These are phyloP conservation scores for Tarsius wallacei DNA, from an alignment of 2,797 vertebrate species.

Conservation along the genomic window DNA sequence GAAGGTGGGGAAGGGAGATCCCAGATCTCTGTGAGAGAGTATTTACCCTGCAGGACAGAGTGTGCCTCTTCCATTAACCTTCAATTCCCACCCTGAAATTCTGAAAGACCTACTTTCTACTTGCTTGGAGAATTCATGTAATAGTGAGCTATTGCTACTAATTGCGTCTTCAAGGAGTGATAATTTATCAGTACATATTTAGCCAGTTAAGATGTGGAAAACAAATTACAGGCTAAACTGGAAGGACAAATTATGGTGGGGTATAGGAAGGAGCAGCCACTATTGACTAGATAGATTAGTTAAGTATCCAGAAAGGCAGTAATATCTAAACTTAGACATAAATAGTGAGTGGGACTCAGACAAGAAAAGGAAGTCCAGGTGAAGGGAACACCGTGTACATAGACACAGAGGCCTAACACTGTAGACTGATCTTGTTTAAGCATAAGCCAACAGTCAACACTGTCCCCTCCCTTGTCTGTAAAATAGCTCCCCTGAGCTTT, in stretches of 20 bases:
- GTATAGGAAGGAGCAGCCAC: neutral
- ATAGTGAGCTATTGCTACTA: neutral
- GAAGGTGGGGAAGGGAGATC: accelerated
- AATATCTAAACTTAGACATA: neutral
- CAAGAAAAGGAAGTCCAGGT: neutral
- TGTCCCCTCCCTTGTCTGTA: neutral
- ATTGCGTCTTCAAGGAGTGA: neutral
- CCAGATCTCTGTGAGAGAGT: neutral
- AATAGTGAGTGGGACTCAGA: neutral
- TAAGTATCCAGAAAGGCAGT: neutral
- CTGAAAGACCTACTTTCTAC: neutral
- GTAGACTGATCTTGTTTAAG: neutral
- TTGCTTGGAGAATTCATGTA: neutral
- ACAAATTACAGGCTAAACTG: neutral
- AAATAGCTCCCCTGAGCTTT: neutral
- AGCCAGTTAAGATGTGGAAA: neutral
- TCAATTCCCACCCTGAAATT: neutral
- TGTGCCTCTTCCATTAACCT: neutral
- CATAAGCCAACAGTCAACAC: neutral
- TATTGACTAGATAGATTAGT: neutral
- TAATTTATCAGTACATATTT: neutral
- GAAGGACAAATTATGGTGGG: neutral
- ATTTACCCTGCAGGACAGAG: neutral
- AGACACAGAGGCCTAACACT: neutral
- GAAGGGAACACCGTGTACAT: neutral